Base-by-base conservation (phyloP, 2,797 vertebrate genomes). In the Lithobates pipiens region DNA sequence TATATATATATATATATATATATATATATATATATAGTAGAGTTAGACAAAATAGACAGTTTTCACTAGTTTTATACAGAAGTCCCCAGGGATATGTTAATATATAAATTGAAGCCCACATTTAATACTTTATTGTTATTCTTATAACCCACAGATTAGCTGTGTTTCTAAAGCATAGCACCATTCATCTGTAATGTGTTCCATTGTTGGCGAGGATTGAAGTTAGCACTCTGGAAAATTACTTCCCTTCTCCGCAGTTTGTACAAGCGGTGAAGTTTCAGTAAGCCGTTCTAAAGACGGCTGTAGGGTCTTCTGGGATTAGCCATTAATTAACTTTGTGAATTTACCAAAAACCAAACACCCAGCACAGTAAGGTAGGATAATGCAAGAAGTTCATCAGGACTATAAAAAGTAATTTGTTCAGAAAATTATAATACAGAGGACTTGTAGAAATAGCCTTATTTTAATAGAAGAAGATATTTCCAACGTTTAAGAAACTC, bases 171-270 rank as follows among this genome's bases (percentile, higher is more conserved):
- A 29, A 69, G 27, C 44, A 46, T 46, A 46, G 44, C 44, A 46
- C 44, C 10, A 46, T 46, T 57, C 10, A 21, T 16, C n/a, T 46
- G 67, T 79, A 44, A 79, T 44, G 42, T 32, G 36, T 44, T 44
- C n/a, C 36, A 39, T 78, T 67, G 63, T 78, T 71, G 50, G 34
- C 69, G 23, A 70, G 68, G 70, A 25, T 80, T 27, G 57, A 46
- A 78, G 34, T 46, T 57, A 72, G 18, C n/a, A 61, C 67, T n/a
- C 79, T 72, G 68, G 79, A 80, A 80, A 80, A 80, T 72, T 71
- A 29, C 79, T 57, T 80, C 65, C 57, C 27, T 11, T 42, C 67
- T 69, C 68, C 32, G 44, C 44, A n/a, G 67, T 80, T 69, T 80
- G 25, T 54, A 54, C 67, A 25, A 27, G 32, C 65, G 2, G 77